Evolutionary conservation across 2,113 vertebrate species (phyloP).

Genomic region (Cygnus buccinator): DNA sequence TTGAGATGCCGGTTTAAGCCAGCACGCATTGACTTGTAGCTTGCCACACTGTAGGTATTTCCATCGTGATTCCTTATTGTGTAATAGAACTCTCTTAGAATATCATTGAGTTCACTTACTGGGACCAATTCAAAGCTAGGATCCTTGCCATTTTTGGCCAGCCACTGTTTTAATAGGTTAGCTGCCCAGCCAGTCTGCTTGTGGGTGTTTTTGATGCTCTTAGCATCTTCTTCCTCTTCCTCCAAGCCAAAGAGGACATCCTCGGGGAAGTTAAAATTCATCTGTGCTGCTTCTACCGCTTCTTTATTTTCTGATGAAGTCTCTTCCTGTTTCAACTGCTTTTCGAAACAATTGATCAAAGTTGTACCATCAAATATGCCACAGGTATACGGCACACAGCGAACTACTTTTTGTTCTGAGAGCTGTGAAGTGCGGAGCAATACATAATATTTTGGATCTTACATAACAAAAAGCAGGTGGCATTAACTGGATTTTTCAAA

Average conservation of each 20-base stretch:
- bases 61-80: slow-evolving; percentile 67
- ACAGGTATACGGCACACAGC: slow-evolving; percentile 54
- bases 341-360: slow-evolving; percentile 71
- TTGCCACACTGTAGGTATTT: slow-evolving; percentile 73
- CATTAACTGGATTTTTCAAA: slow-evolving; percentile 48
- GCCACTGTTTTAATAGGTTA: slow-evolving; percentile 67
- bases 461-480: slow-evolving; percentile 62
- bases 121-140: slow-evolving; percentile 70
- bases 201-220: slow-evolving; percentile 71
- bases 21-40: slow-evolving; percentile 73
- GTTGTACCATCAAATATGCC: slow-evolving; percentile 68
- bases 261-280: slow-evolving; percentile 54
- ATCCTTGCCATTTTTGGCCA: slow-evolving; percentile 68
- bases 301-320: slow-evolving; percentile 62
- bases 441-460: slow-evolving; percentile 38
- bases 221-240: slow-evolving; percentile 71
- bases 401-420: slow-evolving; percentile 66
- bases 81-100: slow-evolving; percentile 68
- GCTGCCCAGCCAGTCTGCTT: slow-evolving; percentile 69
- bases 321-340: slow-evolving; percentile 69
- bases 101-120: slow-evolving; percentile 72
- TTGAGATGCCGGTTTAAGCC: slow-evolving; percentile 73
- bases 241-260: slow-evolving; percentile 68
- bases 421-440: slow-evolving; percentile 42
- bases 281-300: slow-evolving; percentile 54